Base-by-base conservation (phyloP, 2,797 vertebrate species). In the Poeciliopsis infans region DNA sequence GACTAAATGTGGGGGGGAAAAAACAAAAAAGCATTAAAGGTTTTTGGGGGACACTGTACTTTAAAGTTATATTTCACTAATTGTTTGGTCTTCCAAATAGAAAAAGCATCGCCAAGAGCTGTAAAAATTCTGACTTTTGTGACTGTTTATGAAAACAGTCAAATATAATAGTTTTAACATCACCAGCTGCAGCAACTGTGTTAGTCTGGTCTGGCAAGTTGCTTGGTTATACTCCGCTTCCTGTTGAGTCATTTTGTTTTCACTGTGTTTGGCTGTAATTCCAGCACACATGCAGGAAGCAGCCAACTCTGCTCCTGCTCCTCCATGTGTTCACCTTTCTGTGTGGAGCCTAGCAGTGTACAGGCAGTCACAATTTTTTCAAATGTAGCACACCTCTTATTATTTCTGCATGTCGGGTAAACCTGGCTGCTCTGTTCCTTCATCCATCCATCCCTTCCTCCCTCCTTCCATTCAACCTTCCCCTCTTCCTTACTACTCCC, bases 391-490 rank as follows among this genome's bases (percentile, higher is more conserved):
- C 87, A 49, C 83, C 74, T 91, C 83, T 91, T 88, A 75, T 92
- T 87, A 79, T 77, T 87, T 84, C 83, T 91, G 94, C 95, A 93
- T 92, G 95, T 96, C 92, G 92, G 95, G 96, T 96, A 96, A 96
- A 95, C 94, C 96, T 96, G 95, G 94, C 95, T 95, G 94, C 95
- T 96, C 91, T 96, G 90, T 96, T 88, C 91, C 92, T 86, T 87
- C 92, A 88, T 92, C 84, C 89, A 78, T 88, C 86, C 84, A 66
- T 82, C 83, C 88, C 33, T 79, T 66, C 18, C 33, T 66, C 33
- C 61, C 61, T 66, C 89, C 59, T 73, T 70, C 41, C 68, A 68
- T 68, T n/a, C 64, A 66, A 66, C 36, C 36, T 43, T 43, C 87
- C 83, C 86, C 36, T 80, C 87, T 81, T 76, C 90, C 77, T 51